Conservation (phyloP, 2,113 vertebrate genomes). For the Carettochelys insculpta region DNA sequence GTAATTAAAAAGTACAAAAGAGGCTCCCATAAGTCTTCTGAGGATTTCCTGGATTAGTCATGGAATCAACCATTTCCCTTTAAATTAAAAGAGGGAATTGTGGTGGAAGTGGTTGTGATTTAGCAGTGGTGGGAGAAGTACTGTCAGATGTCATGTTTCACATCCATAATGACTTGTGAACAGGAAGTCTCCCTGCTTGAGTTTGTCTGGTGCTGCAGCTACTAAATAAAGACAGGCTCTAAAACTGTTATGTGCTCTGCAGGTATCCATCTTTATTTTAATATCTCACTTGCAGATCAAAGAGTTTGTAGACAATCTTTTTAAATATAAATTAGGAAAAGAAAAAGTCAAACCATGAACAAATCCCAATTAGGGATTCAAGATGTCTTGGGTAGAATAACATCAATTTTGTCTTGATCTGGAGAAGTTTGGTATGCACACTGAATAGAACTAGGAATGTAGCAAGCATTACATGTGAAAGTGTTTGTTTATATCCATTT, state of each 20-base stretch:
- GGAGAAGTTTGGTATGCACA: not conserved
- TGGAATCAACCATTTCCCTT: conserved; percentile 16
- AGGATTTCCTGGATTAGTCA: not conserved
- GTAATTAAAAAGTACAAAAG: not conserved
- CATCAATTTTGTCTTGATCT: not conserved
- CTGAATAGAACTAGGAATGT: not conserved
- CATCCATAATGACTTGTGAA: conserved; percentile 71
- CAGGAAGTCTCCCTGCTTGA: conserved; percentile 79
- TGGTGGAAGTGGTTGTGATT: conserved; percentile 57
- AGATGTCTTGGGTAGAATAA: not conserved
- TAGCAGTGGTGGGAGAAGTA: conserved; percentile 43
- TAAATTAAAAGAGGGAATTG: conserved; percentile 58
- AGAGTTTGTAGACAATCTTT: conserved; percentile 52
- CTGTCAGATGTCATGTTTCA: conserved; percentile 74
- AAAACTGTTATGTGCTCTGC: conserved; percentile 49
- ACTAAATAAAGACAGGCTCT: conserved; percentile 55
- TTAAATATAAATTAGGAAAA: conserved; percentile 65
- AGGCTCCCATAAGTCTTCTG: not conserved
- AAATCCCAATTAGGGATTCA: not conserved
- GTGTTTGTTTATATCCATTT: not conserved
- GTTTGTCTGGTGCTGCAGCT: conserved; percentile 43
- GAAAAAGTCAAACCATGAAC: conserved; percentile 10
- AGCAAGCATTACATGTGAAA: not conserved
- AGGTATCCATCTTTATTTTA: conserved; percentile 53
- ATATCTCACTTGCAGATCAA: conserved; percentile 46